Base-by-base conservation (phyloP, 2,797 vertebrate genomes). In the Lagocephalus sceleratus region DNA sequence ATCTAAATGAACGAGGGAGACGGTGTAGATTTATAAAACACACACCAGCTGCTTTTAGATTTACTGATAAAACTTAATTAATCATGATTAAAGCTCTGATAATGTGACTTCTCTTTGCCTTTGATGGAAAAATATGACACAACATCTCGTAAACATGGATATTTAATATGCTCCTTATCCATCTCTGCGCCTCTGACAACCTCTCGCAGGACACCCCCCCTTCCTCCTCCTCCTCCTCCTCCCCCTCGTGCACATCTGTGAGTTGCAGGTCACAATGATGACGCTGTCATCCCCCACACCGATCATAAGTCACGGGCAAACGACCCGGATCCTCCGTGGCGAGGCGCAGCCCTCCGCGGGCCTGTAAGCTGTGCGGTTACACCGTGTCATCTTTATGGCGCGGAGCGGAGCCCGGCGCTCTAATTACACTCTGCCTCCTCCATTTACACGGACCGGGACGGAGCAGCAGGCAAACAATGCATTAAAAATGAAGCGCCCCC, bases 351-450 rank as follows among this genome's bases (percentile, higher is more conserved):
- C 81, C 84, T 87, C 85, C 58, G 73, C 38, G 82, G 83, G 82
- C 80, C 86, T 85, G 83, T 89, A 85, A 88, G 87, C 84, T 83
- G 85, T 85, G 83, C 87, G 84, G 83, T 88, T 89, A 86, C 82
- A 82, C 82, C 84, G 75, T 87, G 87, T 88, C 87, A 87, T 87
- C 80, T 88, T 88, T 88, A 87, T 87, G 79, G 87, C 81, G 71
- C 70, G 38, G 78, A 84, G 83, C 78, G 66, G 77, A 85, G 86
- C 76, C 70, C 51, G 12, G 74, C 78, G 75, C 85, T 85, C 85
- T 88, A 88, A 89, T 88, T 88, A 87, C 84, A 85, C 81, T 79
- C 80, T 78, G 82, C 85, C 83, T 85, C 78, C 83, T 86, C 83
- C 79, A 85, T 87, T 86, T 84, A 87, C 75, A 57, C 77, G 77